Conservation (phyloP, 1,140 invertebrate species). For the Pogonomyrmex barbatus region DNA sequence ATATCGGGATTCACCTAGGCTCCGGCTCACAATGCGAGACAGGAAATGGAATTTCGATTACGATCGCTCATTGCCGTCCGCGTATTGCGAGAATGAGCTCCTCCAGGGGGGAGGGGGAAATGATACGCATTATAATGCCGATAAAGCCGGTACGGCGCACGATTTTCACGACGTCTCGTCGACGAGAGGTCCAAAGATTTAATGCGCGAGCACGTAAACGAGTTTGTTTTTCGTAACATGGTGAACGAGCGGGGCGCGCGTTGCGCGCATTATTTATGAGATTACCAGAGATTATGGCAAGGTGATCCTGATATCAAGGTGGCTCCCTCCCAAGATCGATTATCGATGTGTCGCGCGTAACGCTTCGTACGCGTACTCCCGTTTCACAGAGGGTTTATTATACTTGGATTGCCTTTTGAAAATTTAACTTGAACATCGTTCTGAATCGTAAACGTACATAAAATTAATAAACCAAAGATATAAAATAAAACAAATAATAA, state of each 20-base stretch:
- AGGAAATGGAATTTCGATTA: conserved; percentile 45
- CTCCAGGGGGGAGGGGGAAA: neutral
- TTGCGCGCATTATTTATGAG: conserved; percentile 81
- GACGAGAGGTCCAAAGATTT: neutral
- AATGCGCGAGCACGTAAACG: conserved; percentile 53
- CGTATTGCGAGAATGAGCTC: neutral
- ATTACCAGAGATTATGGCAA: conserved; percentile 82
- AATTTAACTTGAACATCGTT: neutral
- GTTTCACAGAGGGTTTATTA: neutral
- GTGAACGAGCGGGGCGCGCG: conserved; percentile 56
- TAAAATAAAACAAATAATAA: no score
- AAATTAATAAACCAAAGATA: neutral
- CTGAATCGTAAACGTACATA: neutral
- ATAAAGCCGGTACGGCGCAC: conserved; percentile 24
- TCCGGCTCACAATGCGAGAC: conserved; percentile 33
- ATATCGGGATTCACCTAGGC: conserved; percentile 48
- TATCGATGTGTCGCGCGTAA: conserved; percentile 46
- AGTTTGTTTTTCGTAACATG: conserved; percentile 60
- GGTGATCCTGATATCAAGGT: conserved; percentile 76
- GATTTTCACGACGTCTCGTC: conserved; percentile 11
- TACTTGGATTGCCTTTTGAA: neutral
- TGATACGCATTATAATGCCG: conserved; percentile 17
- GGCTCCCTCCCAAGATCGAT: conserved; percentile 69
- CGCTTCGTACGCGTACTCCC: conserved; percentile 23
- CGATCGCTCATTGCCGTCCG: conserved; percentile 30